Base-by-base conservation (phyloP, 64 coral and sea anemone genomes). In the Exaiptasia diaphana region DNA sequence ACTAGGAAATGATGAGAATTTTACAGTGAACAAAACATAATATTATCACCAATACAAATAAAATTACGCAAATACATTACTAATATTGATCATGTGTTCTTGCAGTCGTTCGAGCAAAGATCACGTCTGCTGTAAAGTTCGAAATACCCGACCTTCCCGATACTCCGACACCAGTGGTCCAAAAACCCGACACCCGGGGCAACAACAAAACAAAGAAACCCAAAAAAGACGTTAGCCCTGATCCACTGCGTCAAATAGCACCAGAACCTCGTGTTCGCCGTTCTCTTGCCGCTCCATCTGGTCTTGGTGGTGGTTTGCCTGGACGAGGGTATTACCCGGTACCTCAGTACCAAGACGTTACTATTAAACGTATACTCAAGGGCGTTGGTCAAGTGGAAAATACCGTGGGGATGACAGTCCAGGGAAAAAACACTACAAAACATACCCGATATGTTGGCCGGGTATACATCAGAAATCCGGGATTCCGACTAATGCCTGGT, bases 301-400 rank as follows among this genome's bases (percentile, higher is more conserved):
- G 64, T 11, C 13, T 42, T 1, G 32, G 49, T 80, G 5, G 20
- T 1, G 13, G 31, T 0, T 14, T 31, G 11, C 29, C 50, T 29
- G 33, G 24, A 6, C 21, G 20, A 13, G 38, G 38, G 4, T n/a
- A n/a, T n/a, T n/a, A n/a, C n/a, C n/a, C n/a, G n/a, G n/a, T n/a
- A n/a, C 38, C 30, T 7, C 36, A 28, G 17, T 88, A 45, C 64
- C 85, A 88, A 73, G 63, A 80, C 30, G 75, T 88, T 0, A 53
- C 67, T 33, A 41, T 88, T 29, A 88, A 88, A 76, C 48, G 65
- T 36, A 65, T 88, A 20, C 67, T 88, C 50, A 79, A 80, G 49
- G 85, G 85, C 2, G 30, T 31, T 54, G 63, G 78, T 11, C 14
- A 44, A 3, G 36, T 88, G 63, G 28, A 80, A 31, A 88, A 23